Conservation (phyloP, 2,113 vertebrate species). For the Aegithalos caudatus region DNA sequence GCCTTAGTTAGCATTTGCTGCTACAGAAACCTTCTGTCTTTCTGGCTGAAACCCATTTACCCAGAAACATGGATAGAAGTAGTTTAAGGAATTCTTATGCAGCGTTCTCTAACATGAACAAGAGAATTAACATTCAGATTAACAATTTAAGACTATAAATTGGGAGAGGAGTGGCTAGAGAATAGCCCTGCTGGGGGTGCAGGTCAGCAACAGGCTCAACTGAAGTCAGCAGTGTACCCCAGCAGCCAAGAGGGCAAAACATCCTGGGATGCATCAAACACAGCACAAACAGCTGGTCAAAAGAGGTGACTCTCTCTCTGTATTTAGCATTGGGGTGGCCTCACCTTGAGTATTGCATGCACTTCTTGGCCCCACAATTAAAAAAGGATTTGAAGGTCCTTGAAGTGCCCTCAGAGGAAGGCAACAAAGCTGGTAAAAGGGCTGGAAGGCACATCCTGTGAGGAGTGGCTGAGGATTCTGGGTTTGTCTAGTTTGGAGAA, state of each 20-base stretch:
- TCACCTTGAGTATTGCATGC: background rate
- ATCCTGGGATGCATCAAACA: background rate
- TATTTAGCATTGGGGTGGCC: background rate
- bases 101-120: background rate
- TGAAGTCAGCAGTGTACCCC: background rate
- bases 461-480: background rate
- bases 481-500: background rate
- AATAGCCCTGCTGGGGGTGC: background rate
- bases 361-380: background rate
- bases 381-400: background rate
- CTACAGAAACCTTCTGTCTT: background rate
- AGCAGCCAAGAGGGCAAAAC: background rate
- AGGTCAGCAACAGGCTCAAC: background rate
- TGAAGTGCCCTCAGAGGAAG: background rate
- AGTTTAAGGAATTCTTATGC: background rate
- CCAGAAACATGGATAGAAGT: background rate
- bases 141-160: background rate
- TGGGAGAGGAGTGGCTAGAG: background rate
- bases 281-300: background rate
- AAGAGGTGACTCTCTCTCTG: background rate
- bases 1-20: background rate
- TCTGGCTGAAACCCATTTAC: background rate
- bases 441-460: background rate
- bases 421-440: background rate
- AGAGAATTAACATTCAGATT: background rate